Base-by-base conservation (phyloP, 2,888 invertebrate genomes). In the Phlogophora meticulosa region DNA sequence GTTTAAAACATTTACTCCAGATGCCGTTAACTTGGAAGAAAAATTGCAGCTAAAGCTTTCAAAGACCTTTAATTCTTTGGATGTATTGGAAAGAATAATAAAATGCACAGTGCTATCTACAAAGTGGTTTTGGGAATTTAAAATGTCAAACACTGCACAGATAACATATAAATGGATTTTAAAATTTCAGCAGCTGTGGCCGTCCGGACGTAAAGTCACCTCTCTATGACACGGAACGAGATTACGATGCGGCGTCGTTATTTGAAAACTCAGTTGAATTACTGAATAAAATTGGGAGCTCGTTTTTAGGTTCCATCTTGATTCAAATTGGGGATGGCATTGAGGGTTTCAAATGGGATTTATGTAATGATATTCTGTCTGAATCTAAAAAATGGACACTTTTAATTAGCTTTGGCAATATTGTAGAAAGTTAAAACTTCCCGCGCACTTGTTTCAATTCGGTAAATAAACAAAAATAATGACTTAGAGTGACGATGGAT, bases 271-370 rank as follows among this genome's bases (percentile, higher is more conserved):
- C 66, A 2, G 22, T 53, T 73, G 66, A 73, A 73, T 53, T 34
- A 42, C 52, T 53, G 77, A 79, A 80, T 86, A 76, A 84, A 87
- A 72, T 78, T 70, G 64, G 51, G 58, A 67, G 64, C 78, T 84
- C 73, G 84, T 85, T 86, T 85, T 82, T 74, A 65, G 74, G 20
- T 24, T 46, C 22, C 77, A 82, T 83, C 76, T 85, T 80, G 82
- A 83, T 85, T 82, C 74, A 56, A 73, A 72, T 71, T 82, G 48
- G 72, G 80, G 67, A 83, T 78, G 67, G 69, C 76, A 83, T 82
- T 76, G 7, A 59, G 62, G 20, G 53, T 45, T 56, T 60, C 51
- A 67, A 85, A 87, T 84, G 60, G 80, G 78, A 69, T 72, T 55
- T 40, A 15, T 40, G 38, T 55, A n/a, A 68, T 34, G 38, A 80